phyloP scores from a whole-genome alignment of 2,113 vertebrate species.

The Pipa parva region DNA sequence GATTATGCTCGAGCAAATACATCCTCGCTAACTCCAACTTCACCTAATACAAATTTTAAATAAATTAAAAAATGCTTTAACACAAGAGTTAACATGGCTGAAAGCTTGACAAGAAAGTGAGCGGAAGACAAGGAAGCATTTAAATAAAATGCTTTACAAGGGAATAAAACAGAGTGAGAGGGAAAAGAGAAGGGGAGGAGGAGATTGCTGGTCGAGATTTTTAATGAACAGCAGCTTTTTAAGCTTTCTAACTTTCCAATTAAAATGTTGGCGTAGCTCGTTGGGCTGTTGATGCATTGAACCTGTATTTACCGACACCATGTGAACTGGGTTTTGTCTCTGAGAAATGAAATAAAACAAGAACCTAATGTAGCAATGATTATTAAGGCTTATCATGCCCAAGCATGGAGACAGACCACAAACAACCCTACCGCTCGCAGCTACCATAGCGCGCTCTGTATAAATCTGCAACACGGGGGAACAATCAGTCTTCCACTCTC shows the following conservation, averaged over 20 bases:
- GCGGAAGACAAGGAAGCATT: background rate
- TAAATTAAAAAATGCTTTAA: background rate
- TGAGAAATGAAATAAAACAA: conserved; percentile 24
- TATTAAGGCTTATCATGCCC: conserved; percentile 13
- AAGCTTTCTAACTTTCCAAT: conserved; percentile 26
- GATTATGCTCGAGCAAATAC: background rate
- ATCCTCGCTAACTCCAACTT: background rate
- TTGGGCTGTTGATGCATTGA: conserved; percentile 11
- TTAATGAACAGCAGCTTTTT: conserved; percentile 6
- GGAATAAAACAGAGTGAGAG: conserved; percentile 9
- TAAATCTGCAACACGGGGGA: conserved; percentile 21
- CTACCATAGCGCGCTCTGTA: background rate
- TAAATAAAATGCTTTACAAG: conserved; percentile 14
- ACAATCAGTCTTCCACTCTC: background rate
- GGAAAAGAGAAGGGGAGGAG: background rate
- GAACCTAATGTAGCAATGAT: conserved; percentile 16
- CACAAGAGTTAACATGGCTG: background rate
- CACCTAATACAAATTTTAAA: background rate
- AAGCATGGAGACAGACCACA: conserved; percentile 1
- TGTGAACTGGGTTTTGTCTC: conserved; percentile 13
- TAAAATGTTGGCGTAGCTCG: conserved; percentile 19
- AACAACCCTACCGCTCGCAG: background rate
- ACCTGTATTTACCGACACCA: conserved; percentile 16
- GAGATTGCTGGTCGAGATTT: background rate
- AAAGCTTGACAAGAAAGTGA: background rate